These are phyloP conservation scores for Sinocyclocheilus grahami DNA, from an alignment of 2,113 vertebrate genomes.

Conservation along the genomic window DNA sequence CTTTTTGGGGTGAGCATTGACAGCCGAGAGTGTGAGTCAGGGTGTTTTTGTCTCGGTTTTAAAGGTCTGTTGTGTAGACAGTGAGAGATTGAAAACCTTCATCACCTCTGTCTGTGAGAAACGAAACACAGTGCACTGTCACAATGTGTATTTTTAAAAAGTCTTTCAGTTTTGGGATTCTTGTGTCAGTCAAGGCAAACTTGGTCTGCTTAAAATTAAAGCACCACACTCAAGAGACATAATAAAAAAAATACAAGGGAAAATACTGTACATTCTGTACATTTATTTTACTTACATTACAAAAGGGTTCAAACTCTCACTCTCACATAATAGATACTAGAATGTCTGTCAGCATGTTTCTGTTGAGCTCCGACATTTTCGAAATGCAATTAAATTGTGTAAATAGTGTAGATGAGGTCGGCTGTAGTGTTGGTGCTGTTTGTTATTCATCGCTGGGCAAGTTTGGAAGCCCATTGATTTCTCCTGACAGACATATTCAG, in stretches of 20 bases:
- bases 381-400: background rate
- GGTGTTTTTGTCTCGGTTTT: constrained; percentile 31
- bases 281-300: background rate
- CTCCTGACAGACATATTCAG: constrained; percentile 36
- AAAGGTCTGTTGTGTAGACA: background rate
- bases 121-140: background rate
- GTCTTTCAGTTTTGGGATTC: background rate
- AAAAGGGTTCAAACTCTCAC: constrained; percentile 3
- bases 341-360: background rate
- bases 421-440: background rate
- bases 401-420: background rate
- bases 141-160: constrained; percentile 26
- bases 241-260: background rate
- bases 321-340: background rate
- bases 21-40: background rate
- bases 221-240: constrained; percentile 13
- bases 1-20: background rate
- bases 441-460: constrained; percentile 6
- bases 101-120: constrained; percentile 9
- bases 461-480: constrained; percentile 23
- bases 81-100: constrained; percentile 17
- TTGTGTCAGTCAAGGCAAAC: background rate
- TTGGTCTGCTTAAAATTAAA: background rate
- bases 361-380: background rate
- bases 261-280: constrained; percentile 15